A percentile compares a stretch with the other conserved stretches of the same genome.
phyloP scores from a whole-genome alignment of 2,113 vertebrate species.

The Misgurnus mizolepis region DNA sequence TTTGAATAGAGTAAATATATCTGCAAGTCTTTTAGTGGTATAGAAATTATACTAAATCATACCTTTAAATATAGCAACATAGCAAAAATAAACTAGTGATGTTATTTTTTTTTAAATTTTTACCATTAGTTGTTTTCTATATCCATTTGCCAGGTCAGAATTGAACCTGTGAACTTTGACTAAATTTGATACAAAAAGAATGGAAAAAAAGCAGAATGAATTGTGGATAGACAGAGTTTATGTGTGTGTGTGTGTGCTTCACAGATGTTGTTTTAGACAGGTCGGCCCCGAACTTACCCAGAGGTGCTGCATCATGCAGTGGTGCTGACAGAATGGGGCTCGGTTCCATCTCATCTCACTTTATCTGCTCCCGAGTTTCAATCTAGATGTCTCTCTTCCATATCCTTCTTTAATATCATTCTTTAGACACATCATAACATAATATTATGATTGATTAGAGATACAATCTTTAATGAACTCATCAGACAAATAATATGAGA shows the following conservation, averaged over 20 bases:
- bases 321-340: conserved; percentile 54
- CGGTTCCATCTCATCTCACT: conserved; percentile 32
- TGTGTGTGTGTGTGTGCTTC: conserved; percentile 3
- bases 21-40: too few relatives aligned
- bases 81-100: too few relatives aligned
- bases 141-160: too few relatives aligned
- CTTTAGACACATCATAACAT: not conserved
- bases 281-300: conserved; percentile 43
- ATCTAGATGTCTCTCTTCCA: not conserved
- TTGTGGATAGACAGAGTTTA: not conserved
- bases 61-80: too few relatives aligned
- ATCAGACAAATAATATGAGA: not conserved
- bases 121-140: too few relatives aligned
- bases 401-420: not conserved
- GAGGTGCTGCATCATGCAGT: not conserved
- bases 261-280: conserved; percentile 49
- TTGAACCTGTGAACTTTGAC: too few relatives aligned
- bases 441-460: not conserved
- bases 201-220: not conserved
- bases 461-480: conserved; percentile 28
- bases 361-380: conserved; percentile 35
- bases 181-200: not conserved
- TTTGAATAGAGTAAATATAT: too few relatives aligned
- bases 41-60: too few relatives aligned
- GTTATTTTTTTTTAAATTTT: too few relatives aligned